Percentiles rank a stretch among this genome's conserved stretches.
phyloP scores from a whole-genome alignment of 2,888 invertebrate species.

The Melinaea marsaeus region DNA sequence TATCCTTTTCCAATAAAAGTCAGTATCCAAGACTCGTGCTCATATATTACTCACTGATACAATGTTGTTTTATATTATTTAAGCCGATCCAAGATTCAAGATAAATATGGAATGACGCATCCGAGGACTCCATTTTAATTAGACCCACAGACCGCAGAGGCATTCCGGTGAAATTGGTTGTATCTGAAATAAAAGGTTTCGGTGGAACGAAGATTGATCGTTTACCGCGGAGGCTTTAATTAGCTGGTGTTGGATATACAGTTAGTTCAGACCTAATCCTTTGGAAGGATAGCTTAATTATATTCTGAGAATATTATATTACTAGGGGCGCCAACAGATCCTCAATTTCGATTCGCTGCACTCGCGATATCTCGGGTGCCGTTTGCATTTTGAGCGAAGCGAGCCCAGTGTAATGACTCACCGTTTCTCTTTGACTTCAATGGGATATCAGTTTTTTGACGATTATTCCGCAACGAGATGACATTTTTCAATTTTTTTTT shows the following conservation, averaged over 20 bases:
- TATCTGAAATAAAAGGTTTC: slow-evolving; percentile 40
- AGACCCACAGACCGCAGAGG: slow-evolving; percentile 40
- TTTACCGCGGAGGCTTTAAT: slow-evolving; percentile 40
- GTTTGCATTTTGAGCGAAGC: no score
- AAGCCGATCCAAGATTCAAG: slow-evolving; percentile 37
- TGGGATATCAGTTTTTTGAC: no score
- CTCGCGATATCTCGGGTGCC: no score
- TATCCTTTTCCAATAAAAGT: background rate
- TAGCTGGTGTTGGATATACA: slow-evolving; percentile 36
- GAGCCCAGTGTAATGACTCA: no score
- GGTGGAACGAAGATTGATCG: slow-evolving; percentile 46
- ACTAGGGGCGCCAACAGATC: no score
- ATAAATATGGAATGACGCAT: slow-evolving; percentile 51
- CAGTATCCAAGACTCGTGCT: background rate
- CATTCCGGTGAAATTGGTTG: slow-evolving; percentile 45
- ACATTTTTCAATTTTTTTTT: no score
- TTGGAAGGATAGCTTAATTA: slow-evolving; percentile 5
- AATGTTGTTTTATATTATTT: slow-evolving; percentile 27
- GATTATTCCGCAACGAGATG: no score
- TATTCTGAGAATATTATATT: background rate
- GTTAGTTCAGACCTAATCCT: slow-evolving; percentile 27
- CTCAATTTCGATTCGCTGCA: no score
- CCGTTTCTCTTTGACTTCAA: no score
- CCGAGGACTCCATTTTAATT: slow-evolving; percentile 52
- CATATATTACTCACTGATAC: background rate